Conservation (phyloP, 2,888 invertebrate species). For the Melieria picta region DNA sequence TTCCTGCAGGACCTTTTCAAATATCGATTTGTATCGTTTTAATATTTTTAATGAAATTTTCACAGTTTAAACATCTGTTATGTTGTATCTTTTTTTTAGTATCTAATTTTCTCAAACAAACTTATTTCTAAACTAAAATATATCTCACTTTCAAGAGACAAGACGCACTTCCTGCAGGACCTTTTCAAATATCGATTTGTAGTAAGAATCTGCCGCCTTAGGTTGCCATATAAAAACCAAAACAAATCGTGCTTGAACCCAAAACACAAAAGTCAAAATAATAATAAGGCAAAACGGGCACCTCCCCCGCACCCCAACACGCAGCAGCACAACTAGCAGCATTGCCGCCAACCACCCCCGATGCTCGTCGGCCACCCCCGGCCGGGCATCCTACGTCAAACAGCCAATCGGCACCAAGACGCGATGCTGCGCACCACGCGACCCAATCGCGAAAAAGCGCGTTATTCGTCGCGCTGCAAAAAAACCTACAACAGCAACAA, state of each 20-base stretch:
- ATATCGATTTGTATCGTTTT: too few species aligned
- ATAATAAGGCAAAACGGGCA: background rate
- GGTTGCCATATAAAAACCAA: background rate
- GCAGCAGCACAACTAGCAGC: background rate
- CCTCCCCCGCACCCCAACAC: background rate
- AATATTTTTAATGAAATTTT: too few species aligned
- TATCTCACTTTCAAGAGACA: too few species aligned
- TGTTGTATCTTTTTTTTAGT: too few species aligned
- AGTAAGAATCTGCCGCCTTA: background rate
- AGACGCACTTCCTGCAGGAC: too few species aligned
- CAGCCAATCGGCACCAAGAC: constrained; percentile 32
- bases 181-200: too few species aligned
- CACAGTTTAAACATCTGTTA: too few species aligned
- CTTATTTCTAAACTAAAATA: too few species aligned
- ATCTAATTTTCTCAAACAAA: too few species aligned
- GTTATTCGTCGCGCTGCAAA: constrained; percentile 9
- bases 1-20: too few species aligned
- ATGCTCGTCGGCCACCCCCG: background rate
- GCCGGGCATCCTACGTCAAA: constrained; percentile 10
- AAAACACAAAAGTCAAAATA: background rate
- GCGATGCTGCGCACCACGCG: constrained; percentile 15
- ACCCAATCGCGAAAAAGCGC: constrained; percentile 35
- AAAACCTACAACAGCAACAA: constrained; percentile 2
- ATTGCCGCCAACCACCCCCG: background rate
- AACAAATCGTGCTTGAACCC: background rate